Base-by-base conservation (phyloP, 1,140 invertebrate species). In the Ceratitis capitata region DNA sequence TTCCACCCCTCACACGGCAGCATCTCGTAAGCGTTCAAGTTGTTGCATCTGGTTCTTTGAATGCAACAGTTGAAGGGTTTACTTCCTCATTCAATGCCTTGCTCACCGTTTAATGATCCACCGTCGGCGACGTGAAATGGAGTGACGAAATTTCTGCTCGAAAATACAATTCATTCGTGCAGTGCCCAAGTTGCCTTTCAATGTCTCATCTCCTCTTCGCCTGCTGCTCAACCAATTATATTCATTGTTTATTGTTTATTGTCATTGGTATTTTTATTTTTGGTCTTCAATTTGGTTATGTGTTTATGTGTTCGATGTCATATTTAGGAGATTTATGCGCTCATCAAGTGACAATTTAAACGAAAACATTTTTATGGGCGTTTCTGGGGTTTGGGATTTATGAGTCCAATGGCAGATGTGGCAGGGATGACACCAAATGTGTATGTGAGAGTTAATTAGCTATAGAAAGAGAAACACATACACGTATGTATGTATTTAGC, bases 261-360 rank as follows among this genome's bases (percentile, higher is more conserved):
- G 58, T 5, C 14, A 64, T 64, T 35, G 58, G 26, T 32, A 29
- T 32, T 29, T 64, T 12, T 64, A 64, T 64, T 64, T 35, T 64
- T 64, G 58, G 58, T 32, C 32, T 26, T 29, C 23, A 35, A 29
- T 64, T 64, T 64, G 58, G 58, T 64, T 64, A 64, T 64, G 58
- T 64, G 58, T 64, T 64, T 64, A 64, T 64, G 58, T 64, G 58
- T 64, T 23, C 6, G 29, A 12, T 64, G 58, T 64, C 58, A 64
- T 64, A 64, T 64, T 64, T 64, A 32, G 14, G 29, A 64, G 58
- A 64, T 64, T 64, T 64, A 64, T 32, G 58, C 58, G 58, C 58
- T 32, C 58, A 32, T 64, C 58, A 64, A 64, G 58, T 64, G 58
- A 64, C 29, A 64, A 35, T 64, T 64, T 64, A 64, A 64, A 64